Conservation (phyloP, 2,113 vertebrate genomes). For the Onychostruthus taczanowskii region DNA sequence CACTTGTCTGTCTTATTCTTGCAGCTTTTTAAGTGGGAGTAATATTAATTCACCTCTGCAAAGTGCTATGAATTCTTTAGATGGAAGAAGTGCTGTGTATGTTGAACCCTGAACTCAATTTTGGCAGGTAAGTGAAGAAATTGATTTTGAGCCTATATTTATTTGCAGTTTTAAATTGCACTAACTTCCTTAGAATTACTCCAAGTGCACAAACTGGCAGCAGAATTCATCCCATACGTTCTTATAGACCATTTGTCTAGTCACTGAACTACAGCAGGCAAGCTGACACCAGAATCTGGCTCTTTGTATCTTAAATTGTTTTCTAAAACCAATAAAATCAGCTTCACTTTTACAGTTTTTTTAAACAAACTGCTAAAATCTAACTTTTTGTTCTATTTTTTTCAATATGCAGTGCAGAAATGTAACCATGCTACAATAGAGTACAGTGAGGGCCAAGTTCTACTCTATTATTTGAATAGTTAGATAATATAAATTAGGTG, state of each 20-base stretch:
- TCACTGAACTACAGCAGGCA: background rate
- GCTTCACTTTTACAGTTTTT: background rate
- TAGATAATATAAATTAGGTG: background rate
- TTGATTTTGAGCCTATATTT: constrained; percentile 49
- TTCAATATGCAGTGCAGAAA: background rate
- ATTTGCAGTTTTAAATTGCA: constrained; percentile 48
- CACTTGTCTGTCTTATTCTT: background rate
- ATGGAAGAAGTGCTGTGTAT: background rate
- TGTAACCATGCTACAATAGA: background rate
- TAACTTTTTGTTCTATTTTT: background rate
- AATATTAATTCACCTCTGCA: constrained; percentile 36
- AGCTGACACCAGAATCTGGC: background rate
- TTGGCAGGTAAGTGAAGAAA: constrained; percentile 48
- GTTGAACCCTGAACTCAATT: constrained; percentile 26
- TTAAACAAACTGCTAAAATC: background rate
- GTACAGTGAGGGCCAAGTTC: background rate
- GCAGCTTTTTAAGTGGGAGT: constrained; percentile 1
- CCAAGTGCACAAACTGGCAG: background rate
- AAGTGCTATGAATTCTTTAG: constrained; percentile 38
- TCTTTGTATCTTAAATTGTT: background rate
- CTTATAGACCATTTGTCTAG: background rate
- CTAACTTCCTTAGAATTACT: constrained; percentile 20
- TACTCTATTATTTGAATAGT: background rate
- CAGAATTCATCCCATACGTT: background rate
- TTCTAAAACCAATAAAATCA: background rate